Evolutionary conservation across 2,113 vertebrate genomes (phyloP).

Genomic region (Prolemur simus): DNA sequence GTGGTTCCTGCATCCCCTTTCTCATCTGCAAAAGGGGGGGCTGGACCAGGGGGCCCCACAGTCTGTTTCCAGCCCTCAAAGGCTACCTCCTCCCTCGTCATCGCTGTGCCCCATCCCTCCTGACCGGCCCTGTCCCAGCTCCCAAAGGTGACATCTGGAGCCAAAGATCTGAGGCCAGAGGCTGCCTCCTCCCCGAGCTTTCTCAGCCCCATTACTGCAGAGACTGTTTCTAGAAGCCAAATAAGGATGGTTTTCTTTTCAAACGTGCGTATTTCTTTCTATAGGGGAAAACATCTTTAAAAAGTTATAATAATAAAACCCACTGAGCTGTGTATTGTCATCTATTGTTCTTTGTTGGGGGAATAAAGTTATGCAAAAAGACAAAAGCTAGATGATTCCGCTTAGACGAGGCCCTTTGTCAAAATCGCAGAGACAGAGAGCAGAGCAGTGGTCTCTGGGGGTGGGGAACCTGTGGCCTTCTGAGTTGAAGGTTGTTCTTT

Average conservation of each 20-base stretch:
- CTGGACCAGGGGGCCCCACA: background rate
- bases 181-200: fast-evolving
- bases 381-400: background rate
- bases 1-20: background rate
- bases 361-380: background rate
- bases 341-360: background rate
- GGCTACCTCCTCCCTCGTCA: fast-evolving
- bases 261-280: background rate
- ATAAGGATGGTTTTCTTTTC: background rate
- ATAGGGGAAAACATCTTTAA: background rate
- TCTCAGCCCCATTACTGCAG: background rate
- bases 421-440: background rate
- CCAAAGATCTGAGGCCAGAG: background rate
- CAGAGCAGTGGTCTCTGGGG: background rate
- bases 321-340: background rate
- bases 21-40: background rate
- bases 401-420: no score
- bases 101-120: no score
- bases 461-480: background rate
- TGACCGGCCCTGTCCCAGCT: fast-evolving
- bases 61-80: background rate
- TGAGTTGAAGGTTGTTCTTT: no score
- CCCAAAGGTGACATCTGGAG: background rate
- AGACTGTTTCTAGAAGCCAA: background rate
- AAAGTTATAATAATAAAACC: background rate